These are phyloP conservation scores for Chrysomela aeneicollis DNA, from an alignment of 2,888 invertebrate genomes.

Conservation along the genomic window DNA sequence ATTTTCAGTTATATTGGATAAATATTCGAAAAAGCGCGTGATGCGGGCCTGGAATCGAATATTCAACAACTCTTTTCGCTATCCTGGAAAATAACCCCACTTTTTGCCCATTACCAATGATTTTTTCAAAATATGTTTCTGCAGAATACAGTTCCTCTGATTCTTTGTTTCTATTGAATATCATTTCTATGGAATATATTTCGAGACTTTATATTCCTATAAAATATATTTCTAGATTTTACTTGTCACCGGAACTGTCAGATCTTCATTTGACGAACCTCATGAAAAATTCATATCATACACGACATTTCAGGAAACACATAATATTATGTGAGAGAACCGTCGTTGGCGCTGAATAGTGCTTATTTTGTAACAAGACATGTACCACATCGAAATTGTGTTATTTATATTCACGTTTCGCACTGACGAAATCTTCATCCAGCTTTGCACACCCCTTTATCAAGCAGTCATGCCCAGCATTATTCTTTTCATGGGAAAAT, in stretches of 20 bases:
- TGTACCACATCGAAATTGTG: constrained; percentile 41
- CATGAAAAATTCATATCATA: constrained; percentile 34
- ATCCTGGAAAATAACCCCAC: no score
- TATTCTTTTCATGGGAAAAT: constrained; percentile 36
- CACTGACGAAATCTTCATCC: constrained; percentile 41
- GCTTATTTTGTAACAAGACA: constrained; percentile 37
- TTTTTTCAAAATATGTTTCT: no score
- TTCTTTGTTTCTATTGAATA: no score
- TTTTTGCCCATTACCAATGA: no score
- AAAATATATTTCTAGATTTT: no score
- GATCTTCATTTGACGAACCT: constrained; percentile 16
- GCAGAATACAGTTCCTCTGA: no score
- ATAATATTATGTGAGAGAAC: constrained; percentile 27
- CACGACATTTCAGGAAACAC: constrained; percentile 29
- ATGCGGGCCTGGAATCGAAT: no score
- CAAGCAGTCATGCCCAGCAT: constrained; percentile 38
- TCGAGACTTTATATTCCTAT: no score
- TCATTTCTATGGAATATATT: no score
- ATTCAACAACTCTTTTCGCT: no score
- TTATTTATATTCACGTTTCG: constrained; percentile 42
- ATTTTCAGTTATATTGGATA: no score
- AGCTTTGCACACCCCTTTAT: constrained; percentile 34
- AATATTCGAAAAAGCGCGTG: no score
- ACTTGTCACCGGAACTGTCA: constrained; percentile 12
- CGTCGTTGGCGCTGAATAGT: constrained; percentile 34